Evolutionary conservation across 2,797 vertebrate genomes (phyloP).

Genomic region (Scleropages formosus): DNA sequence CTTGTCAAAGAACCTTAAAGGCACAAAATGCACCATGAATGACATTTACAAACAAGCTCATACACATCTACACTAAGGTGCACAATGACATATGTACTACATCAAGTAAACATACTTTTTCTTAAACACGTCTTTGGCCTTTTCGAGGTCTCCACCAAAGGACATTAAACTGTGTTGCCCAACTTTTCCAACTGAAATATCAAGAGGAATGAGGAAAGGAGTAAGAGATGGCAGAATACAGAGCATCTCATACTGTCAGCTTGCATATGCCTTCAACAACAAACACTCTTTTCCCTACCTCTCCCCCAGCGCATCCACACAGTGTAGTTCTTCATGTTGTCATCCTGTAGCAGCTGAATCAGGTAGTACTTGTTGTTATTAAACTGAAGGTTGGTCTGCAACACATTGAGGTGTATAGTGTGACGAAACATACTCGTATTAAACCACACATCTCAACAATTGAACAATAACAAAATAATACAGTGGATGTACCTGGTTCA

Average conservation of each 20-base stretch:
- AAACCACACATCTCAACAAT: background rate
- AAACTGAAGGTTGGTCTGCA: constrained; percentile 85
- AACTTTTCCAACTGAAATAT: constrained; percentile 76
- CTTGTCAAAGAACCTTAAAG: constrained; percentile 82
- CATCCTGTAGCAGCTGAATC: constrained; percentile 84
- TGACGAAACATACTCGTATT: too few species aligned
- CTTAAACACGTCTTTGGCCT: constrained; percentile 81
- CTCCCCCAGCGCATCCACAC: constrained; percentile 91
- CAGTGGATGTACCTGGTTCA: constrained; percentile 77
- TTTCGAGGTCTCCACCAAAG: constrained; percentile 72
- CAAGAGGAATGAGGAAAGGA: constrained; percentile 12
- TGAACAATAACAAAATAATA: background rate
- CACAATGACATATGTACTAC: background rate
- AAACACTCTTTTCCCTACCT: constrained; percentile 60
- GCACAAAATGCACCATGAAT: background rate
- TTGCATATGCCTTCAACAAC: too few species aligned
- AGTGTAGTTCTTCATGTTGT: constrained; percentile 68
- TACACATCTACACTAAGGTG: background rate
- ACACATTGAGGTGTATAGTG: background rate
- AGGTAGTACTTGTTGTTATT: constrained; percentile 93
- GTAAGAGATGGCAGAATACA: background rate
- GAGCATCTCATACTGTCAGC: background rate
- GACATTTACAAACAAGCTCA: too few species aligned
- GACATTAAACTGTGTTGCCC: constrained; percentile 73
- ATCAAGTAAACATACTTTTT: constrained; percentile 74